phyloP scores from a whole-genome alignment of 2,888 invertebrate genomes.

The Tortrix viridana region DNA sequence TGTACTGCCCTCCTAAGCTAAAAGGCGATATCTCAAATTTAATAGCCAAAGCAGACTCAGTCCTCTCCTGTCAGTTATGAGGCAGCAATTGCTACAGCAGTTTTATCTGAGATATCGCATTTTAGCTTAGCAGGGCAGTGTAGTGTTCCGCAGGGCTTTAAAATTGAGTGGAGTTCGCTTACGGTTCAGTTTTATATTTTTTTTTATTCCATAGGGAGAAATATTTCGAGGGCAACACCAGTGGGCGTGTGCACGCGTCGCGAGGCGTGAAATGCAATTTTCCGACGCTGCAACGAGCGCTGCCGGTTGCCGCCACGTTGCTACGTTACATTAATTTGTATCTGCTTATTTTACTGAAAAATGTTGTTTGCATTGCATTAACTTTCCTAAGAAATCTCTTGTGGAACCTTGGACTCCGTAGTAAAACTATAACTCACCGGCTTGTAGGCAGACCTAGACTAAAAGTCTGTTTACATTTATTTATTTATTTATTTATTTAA shows the following conservation, averaged over 20 bases:
- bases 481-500: too few species aligned
- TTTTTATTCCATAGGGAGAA: neutral
- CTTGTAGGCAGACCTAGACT: too few species aligned
- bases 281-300: constrained; percentile 48
- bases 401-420: too few species aligned
- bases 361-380: neutral
- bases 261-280: constrained; percentile 72
- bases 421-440: neutral
- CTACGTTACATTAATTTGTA: constrained; percentile 12
- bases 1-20: too few species aligned
- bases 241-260: constrained; percentile 42
- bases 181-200: neutral
- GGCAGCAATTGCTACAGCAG: too few species aligned
- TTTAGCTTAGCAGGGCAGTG: too few species aligned
- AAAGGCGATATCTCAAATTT: too few species aligned
- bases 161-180: neutral
- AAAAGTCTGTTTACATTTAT: too few species aligned
- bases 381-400: too few species aligned
- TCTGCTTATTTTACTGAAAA: neutral
- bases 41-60: too few species aligned
- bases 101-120: too few species aligned
- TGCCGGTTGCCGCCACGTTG: constrained; percentile 39
- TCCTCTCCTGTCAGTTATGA: too few species aligned
- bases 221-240: neutral
- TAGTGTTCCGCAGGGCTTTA: neutral